A percentile compares a stretch with the other conserved stretches of the same genome.
phyloP scores from a whole-genome alignment of 2,888 invertebrate genomes.

The Agrilus cyanescens region DNA sequence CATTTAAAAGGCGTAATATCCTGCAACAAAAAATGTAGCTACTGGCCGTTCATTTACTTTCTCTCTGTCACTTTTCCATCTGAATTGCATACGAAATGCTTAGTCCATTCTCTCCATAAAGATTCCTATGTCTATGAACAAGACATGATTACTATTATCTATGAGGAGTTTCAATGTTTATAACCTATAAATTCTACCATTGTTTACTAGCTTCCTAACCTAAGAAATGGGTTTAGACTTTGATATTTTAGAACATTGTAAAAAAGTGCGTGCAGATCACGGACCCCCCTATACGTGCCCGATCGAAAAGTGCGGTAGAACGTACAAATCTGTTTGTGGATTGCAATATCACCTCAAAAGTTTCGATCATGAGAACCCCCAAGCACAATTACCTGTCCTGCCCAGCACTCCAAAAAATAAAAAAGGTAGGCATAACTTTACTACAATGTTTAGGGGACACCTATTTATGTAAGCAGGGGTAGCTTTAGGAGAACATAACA shows the following conservation, averaged over 20 bases:
- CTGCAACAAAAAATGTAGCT: too few relatives aligned
- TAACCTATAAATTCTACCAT: too few relatives aligned
- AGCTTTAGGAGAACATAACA: not conserved
- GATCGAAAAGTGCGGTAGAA: conserved; percentile 69
- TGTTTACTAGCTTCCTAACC: not conserved
- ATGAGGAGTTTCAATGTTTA: too few relatives aligned
- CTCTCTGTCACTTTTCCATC: too few relatives aligned
- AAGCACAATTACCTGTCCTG: conserved; percentile 46
- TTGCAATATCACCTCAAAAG: conserved; percentile 77
- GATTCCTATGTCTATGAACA: too few relatives aligned
- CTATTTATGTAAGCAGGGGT: not conserved
- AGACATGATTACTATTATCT: too few relatives aligned
- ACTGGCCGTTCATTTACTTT: too few relatives aligned
- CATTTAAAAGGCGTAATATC: too few relatives aligned
- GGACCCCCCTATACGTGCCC: conserved; percentile 81
- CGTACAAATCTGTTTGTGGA: conserved; percentile 77
- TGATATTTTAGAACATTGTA: conserved; percentile 76
- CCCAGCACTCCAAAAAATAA: conserved; percentile 49
- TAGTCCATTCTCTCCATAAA: too few relatives aligned
- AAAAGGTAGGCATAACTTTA: conserved; percentile 37
- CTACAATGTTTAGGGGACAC: not conserved
- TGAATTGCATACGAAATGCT: too few relatives aligned
- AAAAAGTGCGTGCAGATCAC: conserved; percentile 67
- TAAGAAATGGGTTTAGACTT: conserved; percentile 66
- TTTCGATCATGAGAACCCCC: conserved; percentile 72